A percentile compares a stretch with the other conserved stretches of the same genome.
These are phyloP conservation scores for Propithecus deckenii DNA, from an alignment of 2,797 vertebrate genomes.

Conservation along the genomic window DNA sequence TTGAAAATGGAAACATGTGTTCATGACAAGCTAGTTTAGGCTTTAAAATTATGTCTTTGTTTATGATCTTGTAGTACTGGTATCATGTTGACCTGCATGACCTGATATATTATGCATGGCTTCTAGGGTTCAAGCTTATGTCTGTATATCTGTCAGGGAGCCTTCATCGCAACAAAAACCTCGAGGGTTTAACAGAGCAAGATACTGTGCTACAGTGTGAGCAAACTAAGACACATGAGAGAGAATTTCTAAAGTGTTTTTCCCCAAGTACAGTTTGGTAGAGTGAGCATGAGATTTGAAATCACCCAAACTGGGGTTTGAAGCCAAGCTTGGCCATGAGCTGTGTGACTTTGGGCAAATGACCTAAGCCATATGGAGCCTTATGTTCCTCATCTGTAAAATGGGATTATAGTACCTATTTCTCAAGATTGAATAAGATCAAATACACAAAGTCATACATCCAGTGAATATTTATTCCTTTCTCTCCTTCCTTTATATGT, in stretches of 20 bases:
- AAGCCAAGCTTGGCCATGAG: neutral
- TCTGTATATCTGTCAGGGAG: constrained; percentile 16
- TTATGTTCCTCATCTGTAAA: neutral
- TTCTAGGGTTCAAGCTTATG: neutral
- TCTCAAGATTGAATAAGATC: neutral
- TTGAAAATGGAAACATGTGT: constrained; percentile 66
- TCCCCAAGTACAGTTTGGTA: neutral
- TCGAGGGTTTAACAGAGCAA: neutral
- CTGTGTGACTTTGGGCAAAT: neutral
- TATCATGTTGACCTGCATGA: constrained; percentile 56
- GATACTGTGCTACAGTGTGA: neutral
- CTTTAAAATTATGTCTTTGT: constrained; percentile 67
- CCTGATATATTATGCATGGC: constrained; percentile 53
- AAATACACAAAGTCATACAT: neutral
- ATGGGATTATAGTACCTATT: neutral
- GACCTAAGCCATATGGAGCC: neutral
- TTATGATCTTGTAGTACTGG: constrained; percentile 49
- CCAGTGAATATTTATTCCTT: neutral
- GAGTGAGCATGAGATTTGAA: neutral
- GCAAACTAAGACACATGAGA: neutral
- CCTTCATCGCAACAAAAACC: neutral
- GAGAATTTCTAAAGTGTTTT: neutral
- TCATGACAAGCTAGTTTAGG: constrained; percentile 52
- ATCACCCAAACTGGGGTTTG: neutral
- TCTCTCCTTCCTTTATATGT: neutral